Evolutionary conservation across 64 coral and sea anemone genomes (phyloP).

Genomic region (Montipora capricornis): DNA sequence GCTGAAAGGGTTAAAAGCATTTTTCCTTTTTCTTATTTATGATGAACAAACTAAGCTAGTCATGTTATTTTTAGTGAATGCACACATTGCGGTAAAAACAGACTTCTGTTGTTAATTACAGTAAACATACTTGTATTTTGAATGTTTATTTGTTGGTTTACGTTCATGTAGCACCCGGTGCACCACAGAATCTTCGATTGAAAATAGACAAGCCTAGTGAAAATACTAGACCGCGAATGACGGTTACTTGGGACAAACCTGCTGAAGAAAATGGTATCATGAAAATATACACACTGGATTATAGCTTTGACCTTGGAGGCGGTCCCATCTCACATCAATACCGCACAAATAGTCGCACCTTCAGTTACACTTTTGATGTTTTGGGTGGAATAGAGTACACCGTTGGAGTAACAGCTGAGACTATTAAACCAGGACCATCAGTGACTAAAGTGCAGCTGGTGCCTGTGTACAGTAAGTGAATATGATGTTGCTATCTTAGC

Average conservation of each 20-base stretch:
- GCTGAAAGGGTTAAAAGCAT: no score
- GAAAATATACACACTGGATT: neutral
- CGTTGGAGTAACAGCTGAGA: neutral
- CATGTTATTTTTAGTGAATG: no score
- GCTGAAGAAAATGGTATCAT: neutral
- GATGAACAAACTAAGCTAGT: no score
- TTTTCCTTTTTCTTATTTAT: no score
- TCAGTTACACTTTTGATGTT: neutral
- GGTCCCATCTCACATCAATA: no score
- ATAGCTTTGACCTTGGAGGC: neutral
- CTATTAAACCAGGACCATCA: neutral
- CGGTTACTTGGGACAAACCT: neutral
- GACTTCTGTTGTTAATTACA: neutral
- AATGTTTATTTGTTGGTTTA: neutral
- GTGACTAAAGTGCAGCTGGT: neutral
- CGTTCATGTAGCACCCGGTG: neutral
- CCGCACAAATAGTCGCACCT: neutral
- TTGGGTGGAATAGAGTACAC: neutral
- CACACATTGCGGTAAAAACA: neutral
- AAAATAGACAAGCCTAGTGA: neutral
- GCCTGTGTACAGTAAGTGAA: neutral
- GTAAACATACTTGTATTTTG: neutral
- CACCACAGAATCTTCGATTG: neutral
- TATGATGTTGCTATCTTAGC: no score
- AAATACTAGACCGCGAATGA: neutral